Conservation (phyloP, 2,888 invertebrate genomes). For the Capitulum mitella region DNA sequence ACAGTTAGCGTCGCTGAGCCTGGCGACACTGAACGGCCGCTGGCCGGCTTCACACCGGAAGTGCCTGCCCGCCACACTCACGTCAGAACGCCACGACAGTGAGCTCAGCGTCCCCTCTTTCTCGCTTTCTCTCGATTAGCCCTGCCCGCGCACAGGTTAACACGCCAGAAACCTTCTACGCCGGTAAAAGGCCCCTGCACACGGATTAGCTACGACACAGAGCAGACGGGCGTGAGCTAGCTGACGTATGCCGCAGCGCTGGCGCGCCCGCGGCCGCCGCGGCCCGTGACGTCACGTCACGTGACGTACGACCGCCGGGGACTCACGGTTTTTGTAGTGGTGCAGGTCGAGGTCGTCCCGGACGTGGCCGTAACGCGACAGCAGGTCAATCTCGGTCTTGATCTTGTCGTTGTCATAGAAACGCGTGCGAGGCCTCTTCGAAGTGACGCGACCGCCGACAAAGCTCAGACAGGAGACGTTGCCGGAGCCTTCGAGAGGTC, state of each 20-base stretch:
- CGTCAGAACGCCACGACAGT: too few relatives aligned
- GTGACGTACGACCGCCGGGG: too few relatives aligned
- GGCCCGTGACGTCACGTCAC: neutral
- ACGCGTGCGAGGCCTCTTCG: neutral
- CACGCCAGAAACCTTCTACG: neutral
- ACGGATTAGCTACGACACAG: neutral
- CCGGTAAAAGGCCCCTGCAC: neutral
- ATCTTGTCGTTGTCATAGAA: slow-evolving; percentile 8
- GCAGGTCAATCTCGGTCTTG: neutral
- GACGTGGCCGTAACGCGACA: neutral
- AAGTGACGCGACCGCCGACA: neutral
- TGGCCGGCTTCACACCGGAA: too few relatives aligned
- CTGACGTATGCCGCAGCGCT: neutral
- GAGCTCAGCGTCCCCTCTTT: too few relatives aligned
- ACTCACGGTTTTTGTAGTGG: neutral
- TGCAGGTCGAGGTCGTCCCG: neutral
- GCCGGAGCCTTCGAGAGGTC: neutral
- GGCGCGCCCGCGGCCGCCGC: too few relatives aligned
- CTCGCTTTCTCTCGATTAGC: too few relatives aligned
- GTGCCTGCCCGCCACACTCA: too few relatives aligned
- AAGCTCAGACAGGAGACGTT: slow-evolving; percentile 10
- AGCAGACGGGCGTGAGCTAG: neutral
- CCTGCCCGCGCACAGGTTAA: neutral
- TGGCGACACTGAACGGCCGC: too few relatives aligned
- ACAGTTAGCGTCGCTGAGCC: too few relatives aligned